These are phyloP conservation scores for Pocillopora verrucosa DNA, from an alignment of 64 coral and sea anemone genomes.

Conservation along the genomic window DNA sequence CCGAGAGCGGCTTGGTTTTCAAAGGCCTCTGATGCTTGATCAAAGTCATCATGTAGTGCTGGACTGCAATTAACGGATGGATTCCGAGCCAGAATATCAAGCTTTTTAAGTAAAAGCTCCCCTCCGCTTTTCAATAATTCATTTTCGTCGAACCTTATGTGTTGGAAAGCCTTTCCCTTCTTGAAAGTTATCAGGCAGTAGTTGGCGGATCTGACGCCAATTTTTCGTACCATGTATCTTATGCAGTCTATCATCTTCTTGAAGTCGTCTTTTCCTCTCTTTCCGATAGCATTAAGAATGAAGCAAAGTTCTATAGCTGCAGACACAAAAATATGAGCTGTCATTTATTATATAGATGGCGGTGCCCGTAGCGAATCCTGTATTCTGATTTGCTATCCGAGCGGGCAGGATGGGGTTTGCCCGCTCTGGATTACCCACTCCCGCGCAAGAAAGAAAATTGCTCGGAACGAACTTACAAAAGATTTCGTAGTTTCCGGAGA, in stretches of 20 bases:
- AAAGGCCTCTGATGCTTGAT: not conserved
- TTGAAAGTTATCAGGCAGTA: conserved; percentile 34
- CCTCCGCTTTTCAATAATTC: not conserved
- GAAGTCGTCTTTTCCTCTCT: not conserved
- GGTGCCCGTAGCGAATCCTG: too few species aligned
- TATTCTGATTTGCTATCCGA: too few species aligned
- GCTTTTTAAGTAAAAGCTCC: not conserved
- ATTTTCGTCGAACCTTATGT: conserved; percentile 3
- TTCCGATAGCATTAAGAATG: conserved; percentile 34
- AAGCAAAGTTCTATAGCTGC: conserved; percentile 21
- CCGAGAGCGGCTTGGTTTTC: not conserved
- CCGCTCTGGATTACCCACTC: too few species aligned
- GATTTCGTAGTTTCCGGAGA: too few species aligned
- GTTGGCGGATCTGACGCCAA: conserved; percentile 17
- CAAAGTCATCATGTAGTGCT: conserved; percentile 31
- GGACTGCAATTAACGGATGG: not conserved
- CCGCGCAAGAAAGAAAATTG: too few species aligned
- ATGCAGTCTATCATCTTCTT: conserved; percentile 29
- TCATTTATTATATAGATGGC: too few species aligned
- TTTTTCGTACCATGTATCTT: not conserved
- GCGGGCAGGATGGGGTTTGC: too few species aligned
- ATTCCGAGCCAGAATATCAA: not conserved
- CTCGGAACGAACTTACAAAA: too few species aligned
- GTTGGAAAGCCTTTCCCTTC: conserved; percentile 21
- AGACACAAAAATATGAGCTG: not conserved